phyloP scores from a whole-genome alignment of 2,113 vertebrate genomes.

The Circaetus cinerascens region DNA sequence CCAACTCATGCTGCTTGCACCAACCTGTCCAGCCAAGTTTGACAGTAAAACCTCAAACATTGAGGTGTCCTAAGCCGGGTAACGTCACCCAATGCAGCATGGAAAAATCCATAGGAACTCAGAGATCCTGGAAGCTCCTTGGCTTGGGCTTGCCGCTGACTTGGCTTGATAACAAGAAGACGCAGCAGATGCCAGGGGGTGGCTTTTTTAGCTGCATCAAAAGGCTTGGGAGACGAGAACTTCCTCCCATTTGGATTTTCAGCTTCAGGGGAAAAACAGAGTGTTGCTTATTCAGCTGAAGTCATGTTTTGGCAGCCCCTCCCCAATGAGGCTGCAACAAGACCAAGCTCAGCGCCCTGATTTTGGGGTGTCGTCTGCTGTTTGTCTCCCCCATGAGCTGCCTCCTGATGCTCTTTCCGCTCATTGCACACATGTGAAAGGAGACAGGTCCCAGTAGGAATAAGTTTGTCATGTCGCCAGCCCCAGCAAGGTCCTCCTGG shows the following conservation, averaged over 20 bases:
- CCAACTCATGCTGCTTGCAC: background rate
- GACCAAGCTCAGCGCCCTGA: background rate
- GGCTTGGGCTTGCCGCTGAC: background rate
- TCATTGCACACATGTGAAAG: background rate
- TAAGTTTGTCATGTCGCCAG: fast-evolving
- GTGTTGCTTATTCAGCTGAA: constrained; percentile 40
- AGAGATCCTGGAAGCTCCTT: background rate
- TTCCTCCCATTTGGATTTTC: constrained; percentile 12
- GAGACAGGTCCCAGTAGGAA: background rate
- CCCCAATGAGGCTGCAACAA: background rate
- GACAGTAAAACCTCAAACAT: background rate
- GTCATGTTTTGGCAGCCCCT: background rate
- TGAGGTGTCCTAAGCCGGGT: background rate
- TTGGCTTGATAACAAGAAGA: background rate
- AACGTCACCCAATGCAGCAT: fast-evolving
- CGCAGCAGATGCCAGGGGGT: constrained; percentile 39
- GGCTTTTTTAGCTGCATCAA: background rate
- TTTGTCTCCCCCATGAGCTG: background rate
- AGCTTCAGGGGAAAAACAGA: constrained; percentile 3
- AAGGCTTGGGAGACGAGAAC: background rate
- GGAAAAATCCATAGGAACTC: background rate
- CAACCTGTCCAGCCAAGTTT: background rate
- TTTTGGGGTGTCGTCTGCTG: background rate
- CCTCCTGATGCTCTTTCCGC: background rate
- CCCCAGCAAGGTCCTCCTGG: background rate